These are phyloP conservation scores for Lytechinus variegatus DNA, from an alignment of 35 echinoderm and acorn worm genomes.

Conservation along the genomic window DNA sequence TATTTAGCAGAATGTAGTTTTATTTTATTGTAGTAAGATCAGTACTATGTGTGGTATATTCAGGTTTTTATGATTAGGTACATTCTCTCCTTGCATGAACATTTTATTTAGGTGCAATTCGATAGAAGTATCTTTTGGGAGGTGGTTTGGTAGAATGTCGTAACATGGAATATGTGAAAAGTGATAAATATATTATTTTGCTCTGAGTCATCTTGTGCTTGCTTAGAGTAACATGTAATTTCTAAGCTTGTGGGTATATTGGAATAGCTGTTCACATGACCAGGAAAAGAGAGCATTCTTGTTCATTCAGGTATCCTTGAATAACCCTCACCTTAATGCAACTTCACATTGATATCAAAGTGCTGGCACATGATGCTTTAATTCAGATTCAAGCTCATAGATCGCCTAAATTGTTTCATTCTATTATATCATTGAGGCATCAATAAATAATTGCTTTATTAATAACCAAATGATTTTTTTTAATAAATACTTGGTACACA, in stretches of 20 bases:
- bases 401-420: too few species aligned
- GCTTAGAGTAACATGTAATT: background rate
- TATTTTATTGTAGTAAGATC: slow-evolving; percentile 37
- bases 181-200: background rate
- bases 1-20: background rate
- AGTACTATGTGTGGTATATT: slow-evolving; percentile 33
- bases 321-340: background rate
- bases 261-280: background rate
- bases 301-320: background rate
- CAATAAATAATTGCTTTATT: too few species aligned
- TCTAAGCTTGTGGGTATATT: background rate
- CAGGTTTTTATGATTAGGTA: slow-evolving; percentile 26
- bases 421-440: too few species aligned
- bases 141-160: background rate
- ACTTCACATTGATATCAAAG: background rate
- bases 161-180: background rate
- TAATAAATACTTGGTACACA: too few species aligned
- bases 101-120: slow-evolving; percentile 20
- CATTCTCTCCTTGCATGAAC: slow-evolving; percentile 1
- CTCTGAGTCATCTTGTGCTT: background rate
- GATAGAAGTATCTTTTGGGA: slow-evolving; percentile 10
- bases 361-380: background rate
- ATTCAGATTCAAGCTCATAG: too few species aligned
- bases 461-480: too few species aligned
- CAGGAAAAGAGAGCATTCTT: background rate